Evolutionary conservation across 2,113 vertebrate species (phyloP).

Genomic region (Gobiocypris rarus): DNA sequence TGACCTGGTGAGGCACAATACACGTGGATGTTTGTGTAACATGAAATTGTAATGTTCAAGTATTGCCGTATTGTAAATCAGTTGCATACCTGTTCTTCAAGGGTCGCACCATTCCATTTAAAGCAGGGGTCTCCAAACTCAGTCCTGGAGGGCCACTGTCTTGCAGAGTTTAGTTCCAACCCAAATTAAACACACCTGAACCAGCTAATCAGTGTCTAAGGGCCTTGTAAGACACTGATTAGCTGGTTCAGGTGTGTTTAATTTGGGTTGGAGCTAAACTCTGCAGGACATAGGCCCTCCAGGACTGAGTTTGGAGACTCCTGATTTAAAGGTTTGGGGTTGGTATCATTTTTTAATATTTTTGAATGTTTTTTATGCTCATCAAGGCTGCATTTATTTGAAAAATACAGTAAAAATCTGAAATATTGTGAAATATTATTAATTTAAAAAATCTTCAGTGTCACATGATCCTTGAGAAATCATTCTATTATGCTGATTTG

Average conservation of each 20-base stretch:
- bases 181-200: no score
- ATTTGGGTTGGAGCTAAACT: no score
- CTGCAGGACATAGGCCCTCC: no score
- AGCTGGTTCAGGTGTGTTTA: no score
- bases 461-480: background rate
- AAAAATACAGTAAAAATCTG: background rate
- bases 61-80: background rate
- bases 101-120: background rate
- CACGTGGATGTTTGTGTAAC: background rate
- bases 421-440: no score
- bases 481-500: background rate
- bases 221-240: no score
- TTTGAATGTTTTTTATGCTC: background rate
- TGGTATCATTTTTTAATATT: background rate
- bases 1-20: background rate
- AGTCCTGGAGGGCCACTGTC: no score
- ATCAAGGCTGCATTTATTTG: background rate
- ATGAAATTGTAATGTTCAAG: background rate
- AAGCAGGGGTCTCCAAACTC: no score
- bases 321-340: background rate
- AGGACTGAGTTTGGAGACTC: no score
- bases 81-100: background rate
- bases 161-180: no score
- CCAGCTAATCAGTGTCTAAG: no score
- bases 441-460: background rate